phyloP scores from a whole-genome alignment of 2,888 invertebrate genomes.

The Falcaria lacertinaria region DNA sequence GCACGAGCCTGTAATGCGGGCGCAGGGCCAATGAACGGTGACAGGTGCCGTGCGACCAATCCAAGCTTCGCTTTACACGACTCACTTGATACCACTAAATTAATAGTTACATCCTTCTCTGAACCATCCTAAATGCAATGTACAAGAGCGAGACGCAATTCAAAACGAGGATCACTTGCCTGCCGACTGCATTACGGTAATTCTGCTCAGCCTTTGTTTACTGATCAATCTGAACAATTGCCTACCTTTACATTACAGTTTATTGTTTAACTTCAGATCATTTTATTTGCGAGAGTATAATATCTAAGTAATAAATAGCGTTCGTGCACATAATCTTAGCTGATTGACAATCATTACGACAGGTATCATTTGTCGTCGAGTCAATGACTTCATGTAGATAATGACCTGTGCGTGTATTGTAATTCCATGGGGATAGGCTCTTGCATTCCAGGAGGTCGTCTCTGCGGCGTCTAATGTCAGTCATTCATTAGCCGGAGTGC shows the following conservation, averaged over 20 bases:
- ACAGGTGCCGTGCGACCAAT: conserved; percentile 64
- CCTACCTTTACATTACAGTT: not conserved
- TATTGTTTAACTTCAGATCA: too few species aligned
- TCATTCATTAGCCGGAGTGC: conserved; percentile 59
- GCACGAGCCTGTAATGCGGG: conserved; percentile 48
- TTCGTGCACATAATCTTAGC: not conserved
- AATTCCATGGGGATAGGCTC: conserved; percentile 38
- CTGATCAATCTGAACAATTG: conserved; percentile 31
- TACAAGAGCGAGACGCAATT: conserved; percentile 21
- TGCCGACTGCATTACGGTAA: conserved; percentile 15
- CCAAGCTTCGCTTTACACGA: conserved; percentile 47
- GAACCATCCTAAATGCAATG: conserved; percentile 8
- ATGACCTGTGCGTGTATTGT: conserved; percentile 33
- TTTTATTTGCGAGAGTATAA: too few species aligned
- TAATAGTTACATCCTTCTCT: conserved; percentile 47
- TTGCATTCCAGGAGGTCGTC: conserved; percentile 48
- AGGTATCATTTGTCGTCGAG: conserved; percentile 8
- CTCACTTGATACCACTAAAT: conserved; percentile 48
- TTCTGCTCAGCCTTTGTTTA: conserved; percentile 42
- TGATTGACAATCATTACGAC: not conserved
- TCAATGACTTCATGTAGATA: conserved; percentile 16
- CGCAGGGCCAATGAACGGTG: conserved; percentile 70
- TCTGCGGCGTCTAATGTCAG: conserved; percentile 43
- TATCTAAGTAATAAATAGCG: too few species aligned
- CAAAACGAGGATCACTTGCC: conserved; percentile 22